Percentiles rank a stretch among this genome's conserved stretches.
Conservation (phyloP, 2,113 vertebrate genomes). For the Hydrolagus affinis region DNA sequence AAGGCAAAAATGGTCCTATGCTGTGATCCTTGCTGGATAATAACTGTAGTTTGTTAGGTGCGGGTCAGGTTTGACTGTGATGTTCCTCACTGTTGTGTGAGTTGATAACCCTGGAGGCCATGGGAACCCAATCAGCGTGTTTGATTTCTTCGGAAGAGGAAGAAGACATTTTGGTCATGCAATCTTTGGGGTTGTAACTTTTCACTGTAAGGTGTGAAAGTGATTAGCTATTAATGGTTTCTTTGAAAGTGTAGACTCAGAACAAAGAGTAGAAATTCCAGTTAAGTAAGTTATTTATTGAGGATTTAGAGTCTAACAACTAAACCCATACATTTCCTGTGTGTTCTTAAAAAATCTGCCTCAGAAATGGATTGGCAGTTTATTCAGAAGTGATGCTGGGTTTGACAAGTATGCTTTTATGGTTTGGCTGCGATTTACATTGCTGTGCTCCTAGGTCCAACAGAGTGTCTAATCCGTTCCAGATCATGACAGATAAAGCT, state of each 20-base stretch:
- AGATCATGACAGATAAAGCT: slow-evolving; percentile 29
- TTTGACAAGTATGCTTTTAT: background rate
- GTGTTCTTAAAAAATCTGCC: background rate
- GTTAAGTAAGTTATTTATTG: background rate
- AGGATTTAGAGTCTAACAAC: background rate
- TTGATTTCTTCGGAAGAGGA: too few relatives aligned
- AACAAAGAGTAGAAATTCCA: background rate
- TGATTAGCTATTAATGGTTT: background rate
- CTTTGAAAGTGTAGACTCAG: background rate
- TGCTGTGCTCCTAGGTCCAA: background rate
- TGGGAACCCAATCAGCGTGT: too few relatives aligned
- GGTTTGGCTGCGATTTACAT: slow-evolving; percentile 21
- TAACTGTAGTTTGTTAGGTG: too few relatives aligned
- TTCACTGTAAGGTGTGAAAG: too few relatives aligned
- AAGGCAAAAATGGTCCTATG: too few relatives aligned
- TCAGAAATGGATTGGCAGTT: slow-evolving; percentile 13
- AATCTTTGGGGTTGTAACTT: background rate
- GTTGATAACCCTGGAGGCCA: too few relatives aligned
- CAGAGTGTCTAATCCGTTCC: slow-evolving; percentile 2
- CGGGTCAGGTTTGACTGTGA: too few relatives aligned
- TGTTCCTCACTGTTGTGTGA: too few relatives aligned
- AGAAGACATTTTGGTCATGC: too few relatives aligned
- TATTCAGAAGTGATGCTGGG: background rate
- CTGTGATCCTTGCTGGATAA: too few relatives aligned
- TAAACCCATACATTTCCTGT: background rate